Base-by-base conservation (phyloP, 2,888 invertebrate species). In the Conus canariensis region DNA sequence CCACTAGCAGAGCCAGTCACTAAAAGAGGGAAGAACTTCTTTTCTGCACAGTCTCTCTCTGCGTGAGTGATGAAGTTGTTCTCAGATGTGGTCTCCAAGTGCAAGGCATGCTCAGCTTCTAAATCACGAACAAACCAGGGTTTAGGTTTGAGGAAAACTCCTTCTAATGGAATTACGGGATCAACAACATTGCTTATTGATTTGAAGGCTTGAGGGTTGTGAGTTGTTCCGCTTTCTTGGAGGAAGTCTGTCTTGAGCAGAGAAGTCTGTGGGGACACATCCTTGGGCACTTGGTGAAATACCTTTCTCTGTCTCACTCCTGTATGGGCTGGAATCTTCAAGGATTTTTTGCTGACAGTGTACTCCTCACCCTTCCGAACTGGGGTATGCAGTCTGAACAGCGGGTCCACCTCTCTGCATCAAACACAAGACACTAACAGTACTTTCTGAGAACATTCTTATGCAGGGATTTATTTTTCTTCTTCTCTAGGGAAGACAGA, bases 321-420 rank as follows among this genome's bases (percentile, higher is more conserved):
- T 77, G 90, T 88, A 9, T n/a, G 59, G 77, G 74, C 58, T 3
- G 93, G 93, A n/a, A 85, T 91, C 80, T 92, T 89, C 4, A 95
- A 92, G 56, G 94, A 92, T 89, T 95, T 95, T 95, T 98, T 98
- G 89, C 97, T 97, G n/a, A 97, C 97, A 0, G 98, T 98, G 95
- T 98, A 97, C 90, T 97, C 94, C 97, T 99, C 99, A 94, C 97
- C 97, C 90, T 97, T 97, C 95, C 97, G 97, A 86, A 99, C 97
- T 92, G 97, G 97, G 92, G 98, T 98, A 56, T 98, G 98, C 96
- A 98, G 98, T 91, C 97, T 97, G 96, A 98, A 98, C 93, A 99
- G 98, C 8, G 98, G 98, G 97, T 99, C 99, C 92, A 97, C 97
- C 89, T 97, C 96, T 92, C 98, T 97, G 93, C 30, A 80, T 12